phyloP scores from a whole-genome alignment of 2,797 vertebrate species.

The Leuciscus waleckii region DNA sequence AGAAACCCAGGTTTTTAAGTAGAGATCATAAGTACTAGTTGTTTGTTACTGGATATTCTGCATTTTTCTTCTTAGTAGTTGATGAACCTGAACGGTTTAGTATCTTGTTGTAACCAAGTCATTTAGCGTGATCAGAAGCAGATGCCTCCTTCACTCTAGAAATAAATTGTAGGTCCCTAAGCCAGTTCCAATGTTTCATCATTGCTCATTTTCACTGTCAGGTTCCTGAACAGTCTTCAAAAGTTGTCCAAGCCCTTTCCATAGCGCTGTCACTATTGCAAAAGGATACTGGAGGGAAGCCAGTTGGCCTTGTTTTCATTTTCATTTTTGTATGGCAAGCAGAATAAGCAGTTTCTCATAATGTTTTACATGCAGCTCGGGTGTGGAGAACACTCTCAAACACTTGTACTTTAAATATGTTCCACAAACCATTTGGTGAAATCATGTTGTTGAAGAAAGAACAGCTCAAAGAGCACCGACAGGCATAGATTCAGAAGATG shows the following conservation, averaged over 20 bases:
- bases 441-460: background rate
- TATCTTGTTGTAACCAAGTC: slow-evolving; percentile 2
- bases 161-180: slow-evolving; percentile 7
- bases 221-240: slow-evolving; percentile 32
- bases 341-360: background rate
- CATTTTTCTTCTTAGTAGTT: slow-evolving; percentile 18
- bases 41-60: background rate
- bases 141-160: slow-evolving; percentile 13
- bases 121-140: slow-evolving; percentile 37
- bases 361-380: background rate
- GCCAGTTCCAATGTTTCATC: slow-evolving; percentile 13
- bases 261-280: slow-evolving; percentile 16
- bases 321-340: slow-evolving; percentile 18
- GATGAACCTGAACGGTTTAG: background rate
- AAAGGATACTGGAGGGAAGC: slow-evolving; percentile 39
- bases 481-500: slow-evolving; percentile 14
- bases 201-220: slow-evolving; percentile 31
- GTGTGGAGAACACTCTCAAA: slow-evolving; percentile 1
- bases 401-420: background rate
- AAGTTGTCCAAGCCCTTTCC: slow-evolving; percentile 27
- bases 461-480: background rate
- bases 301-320: slow-evolving; percentile 24
- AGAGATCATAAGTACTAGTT: background rate
- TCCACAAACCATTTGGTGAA: background rate
- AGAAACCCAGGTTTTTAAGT: background rate